A percentile compares a stretch with the other conserved stretches of the same genome.
phyloP scores from a whole-genome alignment of 1,140 invertebrate species.

The Periplaneta americana region DNA sequence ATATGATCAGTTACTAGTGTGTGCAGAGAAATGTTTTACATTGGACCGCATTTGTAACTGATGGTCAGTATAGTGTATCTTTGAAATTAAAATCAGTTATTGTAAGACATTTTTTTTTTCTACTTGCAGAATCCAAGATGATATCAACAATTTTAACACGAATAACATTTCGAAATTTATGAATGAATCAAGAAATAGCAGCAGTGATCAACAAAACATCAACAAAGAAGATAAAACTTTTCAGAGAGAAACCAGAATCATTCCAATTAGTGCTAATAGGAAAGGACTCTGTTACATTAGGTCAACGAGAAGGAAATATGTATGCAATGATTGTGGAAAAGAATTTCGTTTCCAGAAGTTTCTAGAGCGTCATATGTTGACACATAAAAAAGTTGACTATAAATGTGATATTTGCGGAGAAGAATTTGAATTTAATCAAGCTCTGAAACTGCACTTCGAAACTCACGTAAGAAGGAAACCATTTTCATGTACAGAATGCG shows the following conservation, averaged over 20 bases:
- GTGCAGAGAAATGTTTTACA: no score
- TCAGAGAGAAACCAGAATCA: not conserved
- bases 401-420: not conserved
- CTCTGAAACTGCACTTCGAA: not conserved
- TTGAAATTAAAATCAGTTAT: no score
- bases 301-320: not conserved
- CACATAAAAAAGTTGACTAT: not conserved
- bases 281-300: not conserved
- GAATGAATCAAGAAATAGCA: no score
- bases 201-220: no score
- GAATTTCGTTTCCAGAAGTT: not conserved
- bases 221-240: not conserved
- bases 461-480: not conserved
- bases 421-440: not conserved
- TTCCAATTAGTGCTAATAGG: not conserved
- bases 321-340: not conserved
- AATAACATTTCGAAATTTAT: no score
- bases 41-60: no score
- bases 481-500: not conserved
- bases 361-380: not conserved
- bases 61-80: no score
- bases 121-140: no score
- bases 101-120: no score
- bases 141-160: no score
- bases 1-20: no score